Base-by-base conservation (phyloP, 2,888 invertebrate genomes). In the Scelioninae gen. 2 region DNA sequence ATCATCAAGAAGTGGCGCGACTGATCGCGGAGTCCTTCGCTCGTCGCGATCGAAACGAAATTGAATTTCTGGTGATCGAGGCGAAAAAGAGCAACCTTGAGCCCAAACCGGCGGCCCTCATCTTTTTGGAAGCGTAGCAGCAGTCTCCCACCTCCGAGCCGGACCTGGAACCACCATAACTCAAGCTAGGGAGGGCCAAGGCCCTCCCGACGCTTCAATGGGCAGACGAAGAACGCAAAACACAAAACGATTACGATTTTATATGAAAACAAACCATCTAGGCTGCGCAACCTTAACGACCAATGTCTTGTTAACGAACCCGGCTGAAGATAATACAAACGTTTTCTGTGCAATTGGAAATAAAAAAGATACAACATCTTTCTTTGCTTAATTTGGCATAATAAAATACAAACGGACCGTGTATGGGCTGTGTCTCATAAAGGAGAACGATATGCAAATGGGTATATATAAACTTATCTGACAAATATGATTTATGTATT, bases 21-120 rank as follows among this genome's bases (percentile, higher is more conserved):
- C 89, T 96, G 75, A 96, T 97, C 83, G 96, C 96, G 11, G 96
- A 96, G 85, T 95, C 96, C 78, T 97, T 96, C 88, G 96, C 96
- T 65, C 92, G 95, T 86, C 91, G 93, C 83, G 93, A 94, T 83
- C 92, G 94, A 84, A 91, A 91, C 87, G 93, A 95, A 85, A 95
- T 97, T 87, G 96, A 96, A 88, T 95, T 97, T 88, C 90, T 96
- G 84, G 96, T 97, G 79, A 92, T 95, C 78, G 95, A 95, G 89
- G 95, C 95, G 80, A 95, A 95, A 88, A 95, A 95, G 88, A 94
- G 94, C 82, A 95, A 95, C 87, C 89, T 94, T 87, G 95, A 95
- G 88, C 95, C 94, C 82, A 95, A 95, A 89, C 95, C 95, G 79
- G 95, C 95, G 82, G 95, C 95, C 79, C 89, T 95, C 77, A 94